Percentiles rank a stretch among this genome's conserved stretches.
Evolutionary conservation across 2,113 vertebrate species (phyloP).

Genomic region (Strix aluco): DNA sequence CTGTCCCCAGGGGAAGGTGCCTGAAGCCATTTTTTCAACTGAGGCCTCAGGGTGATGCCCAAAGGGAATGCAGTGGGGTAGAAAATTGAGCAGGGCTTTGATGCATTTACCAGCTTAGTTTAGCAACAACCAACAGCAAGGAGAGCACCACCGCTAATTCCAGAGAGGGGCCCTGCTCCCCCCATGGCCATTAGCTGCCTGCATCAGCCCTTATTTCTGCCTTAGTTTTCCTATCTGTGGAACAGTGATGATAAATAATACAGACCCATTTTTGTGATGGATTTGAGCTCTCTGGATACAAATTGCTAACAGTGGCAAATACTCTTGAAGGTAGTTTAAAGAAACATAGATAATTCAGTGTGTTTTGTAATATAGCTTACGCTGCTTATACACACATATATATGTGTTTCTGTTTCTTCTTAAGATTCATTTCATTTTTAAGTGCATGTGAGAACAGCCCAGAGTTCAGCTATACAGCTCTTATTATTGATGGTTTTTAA

Average conservation of each 20-base stretch:
- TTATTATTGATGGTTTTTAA: not conserved
- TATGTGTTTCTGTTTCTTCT: not conserved
- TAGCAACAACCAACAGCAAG: too few species aligned
- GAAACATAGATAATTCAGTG: not conserved
- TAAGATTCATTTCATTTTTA: not conserved
- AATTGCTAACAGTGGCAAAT: not conserved
- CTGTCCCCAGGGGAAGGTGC: too few species aligned
- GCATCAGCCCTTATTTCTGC: not conserved
- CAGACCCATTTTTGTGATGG: not conserved
- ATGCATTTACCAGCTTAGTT: not conserved
- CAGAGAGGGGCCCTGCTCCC: not conserved
- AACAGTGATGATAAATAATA: not conserved
- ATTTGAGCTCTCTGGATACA: not conserved
- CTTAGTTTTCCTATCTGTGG: not conserved
- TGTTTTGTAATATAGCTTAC: not conserved
- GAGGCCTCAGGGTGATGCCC: not conserved
- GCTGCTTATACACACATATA: not conserved
- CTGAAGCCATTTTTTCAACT: too few species aligned
- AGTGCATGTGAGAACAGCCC: not conserved
- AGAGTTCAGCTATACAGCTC: not conserved
- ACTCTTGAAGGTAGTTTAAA: not conserved
- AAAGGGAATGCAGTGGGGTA: not conserved
- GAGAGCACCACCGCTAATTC: too few species aligned
- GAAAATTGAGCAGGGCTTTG: not conserved
- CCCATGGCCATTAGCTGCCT: not conserved